These are phyloP conservation scores for Epinephelus malabaricus DNA, from an alignment of 2,797 vertebrate species.

Conservation along the genomic window DNA sequence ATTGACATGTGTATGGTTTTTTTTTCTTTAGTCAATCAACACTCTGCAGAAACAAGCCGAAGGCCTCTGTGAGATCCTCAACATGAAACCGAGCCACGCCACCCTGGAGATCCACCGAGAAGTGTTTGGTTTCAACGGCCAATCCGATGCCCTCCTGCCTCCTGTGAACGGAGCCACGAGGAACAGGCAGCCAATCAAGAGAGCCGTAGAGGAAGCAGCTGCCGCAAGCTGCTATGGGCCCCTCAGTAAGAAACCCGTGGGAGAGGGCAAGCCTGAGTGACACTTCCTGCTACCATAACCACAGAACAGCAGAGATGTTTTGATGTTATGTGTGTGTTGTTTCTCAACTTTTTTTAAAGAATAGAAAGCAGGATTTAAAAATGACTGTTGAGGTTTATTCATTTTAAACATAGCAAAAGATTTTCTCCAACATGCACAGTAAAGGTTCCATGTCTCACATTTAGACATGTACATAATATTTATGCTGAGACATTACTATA, in stretches of 20 bases:
- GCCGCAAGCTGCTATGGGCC: constrained; percentile 80
- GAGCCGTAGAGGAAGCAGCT: constrained; percentile 67
- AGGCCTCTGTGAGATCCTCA: constrained; percentile 88
- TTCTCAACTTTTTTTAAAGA: not conserved
- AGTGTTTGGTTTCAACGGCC: constrained; percentile 78
- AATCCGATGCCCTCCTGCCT: constrained; percentile 57
- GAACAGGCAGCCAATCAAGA: constrained; percentile 77
- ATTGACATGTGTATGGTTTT: accelerated
- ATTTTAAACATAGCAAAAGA: not conserved
- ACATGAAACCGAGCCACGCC: constrained; percentile 81
- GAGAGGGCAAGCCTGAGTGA: not conserved
- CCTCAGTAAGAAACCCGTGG: constrained; percentile 46
- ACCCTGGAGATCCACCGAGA: constrained; percentile 86
- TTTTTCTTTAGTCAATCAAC: constrained; percentile 84
- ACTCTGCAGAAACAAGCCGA: constrained; percentile 88
- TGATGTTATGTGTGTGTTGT: not conserved
- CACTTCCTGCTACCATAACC: accelerated
- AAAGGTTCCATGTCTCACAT: not conserved
- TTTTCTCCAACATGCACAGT: not conserved
- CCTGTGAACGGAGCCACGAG: constrained; percentile 29
- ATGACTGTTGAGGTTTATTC: not conserved
- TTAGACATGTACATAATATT: too few relatives aligned
- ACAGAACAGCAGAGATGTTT: not conserved
- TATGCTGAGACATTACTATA: not conserved
- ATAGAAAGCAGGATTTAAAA: not conserved